Conservation (phyloP, 2,113 vertebrate genomes). For the Thunnus maccoyii region DNA sequence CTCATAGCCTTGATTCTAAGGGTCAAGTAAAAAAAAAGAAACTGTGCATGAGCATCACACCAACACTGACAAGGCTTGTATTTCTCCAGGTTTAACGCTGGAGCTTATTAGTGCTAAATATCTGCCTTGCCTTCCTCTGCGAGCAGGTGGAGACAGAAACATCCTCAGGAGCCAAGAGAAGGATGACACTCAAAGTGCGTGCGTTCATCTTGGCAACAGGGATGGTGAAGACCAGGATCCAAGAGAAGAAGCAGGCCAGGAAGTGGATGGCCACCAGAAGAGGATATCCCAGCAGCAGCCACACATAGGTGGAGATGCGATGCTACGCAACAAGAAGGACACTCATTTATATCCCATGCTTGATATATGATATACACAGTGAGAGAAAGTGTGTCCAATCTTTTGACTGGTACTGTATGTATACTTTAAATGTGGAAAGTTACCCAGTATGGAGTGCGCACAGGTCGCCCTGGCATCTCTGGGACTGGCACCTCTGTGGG, state of each 20-base stretch:
- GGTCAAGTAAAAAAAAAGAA: conserved; percentile 18
- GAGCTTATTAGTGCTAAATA: background rate
- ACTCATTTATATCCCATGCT: background rate
- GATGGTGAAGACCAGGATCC: conserved; percentile 87
- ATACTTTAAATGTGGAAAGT: conserved; percentile 25
- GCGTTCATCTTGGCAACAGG: conserved; percentile 86
- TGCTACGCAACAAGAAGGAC: conserved; percentile 62
- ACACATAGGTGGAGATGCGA: conserved; percentile 59
- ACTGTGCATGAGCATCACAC: background rate
- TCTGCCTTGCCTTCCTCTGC: conserved; percentile 66
- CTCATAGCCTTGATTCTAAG: conserved; percentile 76
- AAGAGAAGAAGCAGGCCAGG: conserved; percentile 83
- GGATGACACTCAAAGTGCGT: conserved; percentile 70
- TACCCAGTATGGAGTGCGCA: conserved; percentile 83
- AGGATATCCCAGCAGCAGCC: conserved; percentile 87
- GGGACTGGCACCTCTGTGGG: conserved; percentile 50
- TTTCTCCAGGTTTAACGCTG: background rate
- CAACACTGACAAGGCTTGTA: background rate
- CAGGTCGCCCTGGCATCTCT: conserved; percentile 2
- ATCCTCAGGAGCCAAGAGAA: conserved; percentile 82
- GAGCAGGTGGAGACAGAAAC: conserved; percentile 71
- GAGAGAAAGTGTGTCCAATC: background rate
- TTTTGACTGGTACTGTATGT: background rate
- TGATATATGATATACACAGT: background rate
- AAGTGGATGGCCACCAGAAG: conserved; percentile 81